Evolutionary conservation across 2,113 vertebrate species (phyloP), one percentile per base, ranked within the genome.

Genomic region (Baryphthengus martii): DNA sequence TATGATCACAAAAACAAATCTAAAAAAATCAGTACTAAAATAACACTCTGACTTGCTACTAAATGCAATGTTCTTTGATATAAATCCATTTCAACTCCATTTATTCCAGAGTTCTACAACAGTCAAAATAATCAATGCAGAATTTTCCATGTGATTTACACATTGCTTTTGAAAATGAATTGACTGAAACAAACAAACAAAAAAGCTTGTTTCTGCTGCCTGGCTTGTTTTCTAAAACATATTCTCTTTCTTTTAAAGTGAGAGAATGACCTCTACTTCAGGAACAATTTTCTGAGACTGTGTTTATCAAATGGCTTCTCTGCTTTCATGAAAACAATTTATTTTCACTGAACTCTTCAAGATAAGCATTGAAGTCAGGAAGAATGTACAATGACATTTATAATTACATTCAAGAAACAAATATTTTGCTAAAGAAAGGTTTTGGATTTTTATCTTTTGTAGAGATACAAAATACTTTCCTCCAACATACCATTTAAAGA

Each of bases 311-410:
- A 98, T 91, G 93, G 97, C 96, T 97, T 98, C 97, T 98, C 97
- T 98, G 95, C 96, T 97, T 98, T 98, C 98, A 98, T 97, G 98
- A 98, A 98, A 98, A 98, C 97, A 98, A 98, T 98, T 98, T 98
- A 97, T 98, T 98, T 97, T 98, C 97, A 95, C 96, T 96, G 97
- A 98, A 97, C 97, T 97, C 97, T 93, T 97, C 95, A 93, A 97
- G 98, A 98, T 98, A 98, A 97, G 97, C 95, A 97, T 83, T 97
- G 96, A 97, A 98, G 96, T 97, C 97, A 95, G 97, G 96, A 97
- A 97, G 94, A 97, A 96, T 97, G 94, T 96, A 97, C 97, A 97
- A 97, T 98, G 97, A 97, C 95, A 97, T 97, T 97, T 98, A 97
- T 98, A 98, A 98, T 98, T 98, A 98, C 95, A 97, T 96, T 97